Evolutionary conservation across 2,113 vertebrate species (phyloP).

Genomic region (Platycercus adscitus): DNA sequence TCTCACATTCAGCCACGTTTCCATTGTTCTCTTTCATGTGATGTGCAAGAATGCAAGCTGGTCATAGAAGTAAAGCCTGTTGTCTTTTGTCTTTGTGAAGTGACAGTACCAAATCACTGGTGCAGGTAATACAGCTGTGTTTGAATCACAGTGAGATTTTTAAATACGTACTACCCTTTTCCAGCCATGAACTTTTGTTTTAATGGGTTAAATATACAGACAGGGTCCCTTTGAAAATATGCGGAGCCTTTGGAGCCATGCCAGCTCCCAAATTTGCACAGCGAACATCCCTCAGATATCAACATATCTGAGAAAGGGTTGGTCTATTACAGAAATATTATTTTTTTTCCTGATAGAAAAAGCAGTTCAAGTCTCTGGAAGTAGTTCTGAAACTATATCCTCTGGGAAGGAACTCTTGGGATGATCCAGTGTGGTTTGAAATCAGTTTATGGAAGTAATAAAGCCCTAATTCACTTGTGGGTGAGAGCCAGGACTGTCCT

Average conservation of each 20-base stretch:
- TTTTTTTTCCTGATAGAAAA: neutral
- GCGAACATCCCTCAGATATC: neutral
- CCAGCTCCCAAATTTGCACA: neutral
- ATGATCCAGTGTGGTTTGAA: neutral
- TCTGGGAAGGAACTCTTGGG: neutral
- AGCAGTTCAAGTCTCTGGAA: neutral
- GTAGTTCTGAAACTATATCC: neutral
- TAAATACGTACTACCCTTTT: neutral
- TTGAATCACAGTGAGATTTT: neutral
- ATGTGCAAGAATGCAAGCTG: conserved; percentile 20
- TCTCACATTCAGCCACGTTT: conserved; percentile 32
- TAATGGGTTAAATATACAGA: neutral
- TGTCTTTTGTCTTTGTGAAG: neutral
- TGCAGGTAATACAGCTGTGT: neutral
- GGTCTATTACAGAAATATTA: neutral
- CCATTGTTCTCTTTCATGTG: neutral
- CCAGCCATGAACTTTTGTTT: neutral
- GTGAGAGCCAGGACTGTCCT: neutral
- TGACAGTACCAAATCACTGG: neutral
- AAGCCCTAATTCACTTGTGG: neutral
- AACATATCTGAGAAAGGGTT: neutral
- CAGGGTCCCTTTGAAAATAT: neutral
- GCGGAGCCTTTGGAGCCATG: neutral
- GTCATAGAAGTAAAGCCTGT: neutral
- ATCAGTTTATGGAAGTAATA: neutral